phyloP scores from a whole-genome alignment of 30 jellyfish, hydroid and myxozoan species.

The Nemopilema nomurai region DNA sequence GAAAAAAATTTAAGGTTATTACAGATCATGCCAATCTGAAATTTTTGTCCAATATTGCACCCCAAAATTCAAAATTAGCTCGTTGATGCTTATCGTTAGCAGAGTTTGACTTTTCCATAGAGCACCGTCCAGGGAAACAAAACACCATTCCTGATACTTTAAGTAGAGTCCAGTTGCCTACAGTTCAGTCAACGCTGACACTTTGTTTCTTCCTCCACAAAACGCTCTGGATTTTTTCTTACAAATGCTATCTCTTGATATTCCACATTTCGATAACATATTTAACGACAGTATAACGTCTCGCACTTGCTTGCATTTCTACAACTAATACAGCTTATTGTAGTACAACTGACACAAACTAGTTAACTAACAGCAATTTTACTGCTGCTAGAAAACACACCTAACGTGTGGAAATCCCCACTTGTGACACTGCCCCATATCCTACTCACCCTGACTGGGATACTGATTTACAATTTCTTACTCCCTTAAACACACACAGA shows the following conservation, averaged over 20 bases:
- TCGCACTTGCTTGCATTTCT: conserved; percentile 2
- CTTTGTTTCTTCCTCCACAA: conserved; percentile 7
- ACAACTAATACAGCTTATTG: neutral
- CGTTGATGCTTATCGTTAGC: conserved; percentile 39
- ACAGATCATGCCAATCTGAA: conserved; percentile 45
- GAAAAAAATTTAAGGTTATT: conserved; percentile 25
- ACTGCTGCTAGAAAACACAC: neutral
- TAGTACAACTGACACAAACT: neutral
- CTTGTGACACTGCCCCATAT: neutral
- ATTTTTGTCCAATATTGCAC: conserved; percentile 31
- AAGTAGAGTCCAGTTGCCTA: conserved; percentile 34
- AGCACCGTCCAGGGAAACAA: conserved; percentile 56
- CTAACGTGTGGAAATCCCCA: no score
- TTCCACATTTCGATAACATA: neutral
- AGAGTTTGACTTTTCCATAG: conserved; percentile 43
- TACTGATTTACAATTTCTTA: neutral
- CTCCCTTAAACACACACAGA: neutral
- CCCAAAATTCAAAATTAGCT: conserved; percentile 36
- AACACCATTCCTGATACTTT: conserved; percentile 43
- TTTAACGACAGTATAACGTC: neutral
- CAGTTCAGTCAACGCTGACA: neutral
- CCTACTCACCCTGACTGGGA: neutral
- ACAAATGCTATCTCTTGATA: neutral
- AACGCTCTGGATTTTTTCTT: neutral
- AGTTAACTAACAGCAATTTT: neutral